Evolutionary conservation across 2,888 invertebrate genomes (phyloP), one percentile per base, ranked within the genome.

Genomic region (Clistopyga incitator): DNA sequence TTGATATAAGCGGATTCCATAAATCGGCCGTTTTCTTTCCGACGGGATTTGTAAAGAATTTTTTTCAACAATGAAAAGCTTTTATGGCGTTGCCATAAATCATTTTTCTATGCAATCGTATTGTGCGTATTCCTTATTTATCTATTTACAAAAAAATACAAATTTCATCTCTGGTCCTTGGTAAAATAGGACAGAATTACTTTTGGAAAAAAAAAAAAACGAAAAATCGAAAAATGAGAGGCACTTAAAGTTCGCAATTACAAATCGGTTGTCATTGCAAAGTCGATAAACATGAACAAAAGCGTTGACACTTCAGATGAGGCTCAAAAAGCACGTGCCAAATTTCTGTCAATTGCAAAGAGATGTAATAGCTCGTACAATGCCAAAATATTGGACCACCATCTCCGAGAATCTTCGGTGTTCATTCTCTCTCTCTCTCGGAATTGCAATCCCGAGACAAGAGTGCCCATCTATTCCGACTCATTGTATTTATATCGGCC

Each of bases 401-500:
- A 54, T 23, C 23, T 11, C 0, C 1, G 11, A 23, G 54, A 20
- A 54, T 54, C 11, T 54, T 54, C 23, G 23, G 11, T 20, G 54
- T 11, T 54, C 20, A 23, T 11, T 54, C 20, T 54, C 54, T 56
- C 25, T 6, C 15, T 13, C 15, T 25, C 54, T 50, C 25, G 6
- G 52, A 54, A 70, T 70, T 70, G 38, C 38, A 38, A 15, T 23
- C 20, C 6, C 18, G 52, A 64, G 25, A 61, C 56, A 45, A 59
- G 29, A 45, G 20, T 20, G 64, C 70, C 75, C 25, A 15, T 61
- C 20, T 47, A 74, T 76, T 68, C 64, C 42, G 34, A 20, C 64
- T 25, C 82, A 83, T 79, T 76, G 71, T 79, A 79, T 79, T 83
- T 79, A 79, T 79, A 79, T 74, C 79, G 61, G 23, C 38, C 8